Base-by-base conservation (phyloP, 2,797 vertebrate species). In the Melanotaenia boesemani region DNA sequence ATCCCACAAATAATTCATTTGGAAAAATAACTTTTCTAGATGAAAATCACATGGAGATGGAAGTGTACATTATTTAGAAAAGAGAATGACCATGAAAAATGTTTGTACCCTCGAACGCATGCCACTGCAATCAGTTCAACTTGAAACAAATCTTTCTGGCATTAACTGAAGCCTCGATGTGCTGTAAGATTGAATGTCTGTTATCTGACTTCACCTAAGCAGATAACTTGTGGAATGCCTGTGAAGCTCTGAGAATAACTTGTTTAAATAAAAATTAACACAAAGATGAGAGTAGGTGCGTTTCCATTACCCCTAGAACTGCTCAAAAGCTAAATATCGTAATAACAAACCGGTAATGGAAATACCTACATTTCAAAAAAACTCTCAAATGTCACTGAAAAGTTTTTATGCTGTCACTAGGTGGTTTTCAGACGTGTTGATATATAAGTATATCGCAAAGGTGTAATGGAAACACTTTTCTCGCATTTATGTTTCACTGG, bases 61-160 rank as follows among this genome's bases (percentile, higher is more conserved):
- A 46, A 13, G 52, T 55, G 70, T 75, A 68, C 88, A 83, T 84
- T 44, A 80, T 83, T 82, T 8, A 75, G 2, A 34, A 3, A 32
- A 58, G 55, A 61, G 5, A 37, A 74, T 18, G 41, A 79, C 67
- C 57, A 48, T 63, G 62, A 63, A 73, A 77, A 36, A 11, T 60
- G 48, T 59, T 67, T 76, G 57, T 34, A 28, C 11, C 6, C 22
- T 2, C 32, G 52, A 63, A 64, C 55, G 13, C 77, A 48, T n/a
- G 54, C 32, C 36, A 12, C 59, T 63, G 12, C 10, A 59, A 73
- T 77, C 70, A 75, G 15, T 58, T 32, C 48, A 20, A 74, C 70
- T 76, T 63, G 59, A 70, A 73, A 34, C 11, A 48, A 73, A 57
- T 22, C 36, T 11, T 66, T 80, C 61, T 62, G 69, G 81, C 72